Conservation (phyloP, 2,113 vertebrate species). For the Boulengeromyrus knoepffleri region DNA sequence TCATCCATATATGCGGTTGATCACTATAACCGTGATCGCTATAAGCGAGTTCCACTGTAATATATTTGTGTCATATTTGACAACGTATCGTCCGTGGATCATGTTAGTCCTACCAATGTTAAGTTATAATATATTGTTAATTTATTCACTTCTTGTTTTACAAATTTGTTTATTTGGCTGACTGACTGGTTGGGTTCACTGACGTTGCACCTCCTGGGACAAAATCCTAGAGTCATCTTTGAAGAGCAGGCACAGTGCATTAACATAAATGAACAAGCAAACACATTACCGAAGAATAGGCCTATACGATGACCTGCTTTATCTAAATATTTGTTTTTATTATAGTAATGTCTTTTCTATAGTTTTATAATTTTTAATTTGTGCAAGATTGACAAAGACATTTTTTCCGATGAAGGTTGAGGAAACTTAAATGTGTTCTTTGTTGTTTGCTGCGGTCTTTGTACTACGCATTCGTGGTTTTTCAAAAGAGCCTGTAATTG, state of each 20-base stretch:
- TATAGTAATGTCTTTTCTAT: background rate
- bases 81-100: background rate
- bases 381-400: background rate
- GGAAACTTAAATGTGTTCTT: background rate
- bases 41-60: too few species aligned
- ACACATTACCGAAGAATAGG: background rate
- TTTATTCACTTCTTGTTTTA: background rate
- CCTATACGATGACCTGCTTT: background rate
- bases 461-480: background rate
- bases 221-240: background rate
- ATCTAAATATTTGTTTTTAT: background rate
- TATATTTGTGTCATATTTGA: background rate
- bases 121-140: background rate
- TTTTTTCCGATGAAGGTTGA: background rate
- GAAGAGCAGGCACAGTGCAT: background rate
- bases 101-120: background rate
- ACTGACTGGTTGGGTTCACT: background rate
- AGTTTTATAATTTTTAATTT: background rate
- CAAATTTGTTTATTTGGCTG: background rate
- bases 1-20: too few species aligned
- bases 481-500: background rate
- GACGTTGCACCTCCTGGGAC: background rate
- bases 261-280: background rate
- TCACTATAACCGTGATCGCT: too few species aligned
- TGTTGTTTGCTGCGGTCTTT: background rate